A percentile compares a stretch with the other conserved stretches of the same genome.
These are phyloP conservation scores for Hippoglossus hippoglossus DNA, from an alignment of 2,797 vertebrate species.

Conservation along the genomic window DNA sequence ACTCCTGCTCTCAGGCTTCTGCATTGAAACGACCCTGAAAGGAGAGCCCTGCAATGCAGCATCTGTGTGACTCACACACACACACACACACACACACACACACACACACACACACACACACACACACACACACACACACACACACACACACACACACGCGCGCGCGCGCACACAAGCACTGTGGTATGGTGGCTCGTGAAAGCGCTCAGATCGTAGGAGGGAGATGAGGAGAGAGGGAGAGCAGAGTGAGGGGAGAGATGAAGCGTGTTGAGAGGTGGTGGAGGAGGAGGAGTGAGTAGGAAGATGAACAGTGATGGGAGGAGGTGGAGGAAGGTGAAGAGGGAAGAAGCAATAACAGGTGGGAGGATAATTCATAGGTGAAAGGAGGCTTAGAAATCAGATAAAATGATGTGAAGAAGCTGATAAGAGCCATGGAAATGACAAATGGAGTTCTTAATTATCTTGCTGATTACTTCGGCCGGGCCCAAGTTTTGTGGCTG, in stretches of 20 bases:
- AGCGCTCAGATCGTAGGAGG: conserved; percentile 76
- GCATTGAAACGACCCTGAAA: conserved; percentile 72
- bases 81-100: conserved; percentile 28
- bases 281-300: conserved; percentile 69
- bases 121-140: conserved; percentile 17
- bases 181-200: conserved; percentile 62
- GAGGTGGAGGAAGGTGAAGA: conserved; percentile 64
- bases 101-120: conserved; percentile 18
- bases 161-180: conserved; percentile 3
- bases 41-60: conserved; percentile 85
- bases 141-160: too few species aligned
- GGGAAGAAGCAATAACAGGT: conserved; percentile 66
- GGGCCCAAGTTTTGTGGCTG: conserved; percentile 25
- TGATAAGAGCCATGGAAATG: conserved; percentile 43
- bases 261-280: conserved; percentile 66
- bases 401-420: conserved; percentile 46
- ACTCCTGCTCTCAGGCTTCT: conserved; percentile 61
- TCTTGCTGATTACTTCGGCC: conserved; percentile 34
- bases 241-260: conserved; percentile 53
- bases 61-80: conserved; percentile 78
- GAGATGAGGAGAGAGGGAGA: conserved; percentile 63
- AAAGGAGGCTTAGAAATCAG: conserved; percentile 50
- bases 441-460: conserved; percentile 54
- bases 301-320: conserved; percentile 50
- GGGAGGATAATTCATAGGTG: conserved; percentile 63